Evolutionary conservation across 1,140 invertebrate species (phyloP).

Genomic region (Brachionus koreanus): DNA sequence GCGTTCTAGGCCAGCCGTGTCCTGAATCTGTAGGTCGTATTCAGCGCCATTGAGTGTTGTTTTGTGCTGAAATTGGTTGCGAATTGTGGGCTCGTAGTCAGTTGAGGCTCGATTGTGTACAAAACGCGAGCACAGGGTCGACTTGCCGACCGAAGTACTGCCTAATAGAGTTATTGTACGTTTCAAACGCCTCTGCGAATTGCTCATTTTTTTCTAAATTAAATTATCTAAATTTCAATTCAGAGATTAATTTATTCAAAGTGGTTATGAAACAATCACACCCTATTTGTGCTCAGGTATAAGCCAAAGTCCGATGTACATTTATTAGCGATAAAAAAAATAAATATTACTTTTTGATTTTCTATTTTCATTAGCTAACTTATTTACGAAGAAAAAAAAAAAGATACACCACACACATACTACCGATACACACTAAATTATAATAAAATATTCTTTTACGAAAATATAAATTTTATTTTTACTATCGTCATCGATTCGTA

Average conservation of each 20-base stretch:
- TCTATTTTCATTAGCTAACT: not conserved
- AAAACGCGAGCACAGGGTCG: not conserved
- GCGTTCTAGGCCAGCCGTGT: conserved; percentile 31
- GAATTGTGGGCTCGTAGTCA: conserved; percentile 32
- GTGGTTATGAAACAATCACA: not conserved
- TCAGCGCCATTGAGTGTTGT: not conserved
- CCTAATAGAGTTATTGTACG: conserved; percentile 17
- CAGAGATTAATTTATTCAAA: not conserved
- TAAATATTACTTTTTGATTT: not conserved
- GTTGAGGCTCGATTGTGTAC: not conserved
- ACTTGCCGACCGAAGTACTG: conserved; percentile 38
- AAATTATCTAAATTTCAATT: not conserved
- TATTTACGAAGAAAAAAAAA: conserved; percentile 21
- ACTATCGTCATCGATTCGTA: conserved; percentile 35
- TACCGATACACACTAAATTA: conserved; percentile 7
- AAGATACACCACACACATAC: conserved; percentile 27
- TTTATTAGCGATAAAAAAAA: conserved; percentile 2
- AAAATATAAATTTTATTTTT: conserved; percentile 11
- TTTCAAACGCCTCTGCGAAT: not conserved
- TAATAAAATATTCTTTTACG: conserved; percentile 36
- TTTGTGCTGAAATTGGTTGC: not conserved
- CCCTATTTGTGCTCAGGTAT: not conserved
- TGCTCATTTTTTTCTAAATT: not conserved
- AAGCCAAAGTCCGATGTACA: not conserved
- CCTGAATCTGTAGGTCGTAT: conserved; percentile 23